These are phyloP conservation scores for Talpa occidentalis DNA, from an alignment of 2,113 vertebrate genomes.

Conservation along the genomic window DNA sequence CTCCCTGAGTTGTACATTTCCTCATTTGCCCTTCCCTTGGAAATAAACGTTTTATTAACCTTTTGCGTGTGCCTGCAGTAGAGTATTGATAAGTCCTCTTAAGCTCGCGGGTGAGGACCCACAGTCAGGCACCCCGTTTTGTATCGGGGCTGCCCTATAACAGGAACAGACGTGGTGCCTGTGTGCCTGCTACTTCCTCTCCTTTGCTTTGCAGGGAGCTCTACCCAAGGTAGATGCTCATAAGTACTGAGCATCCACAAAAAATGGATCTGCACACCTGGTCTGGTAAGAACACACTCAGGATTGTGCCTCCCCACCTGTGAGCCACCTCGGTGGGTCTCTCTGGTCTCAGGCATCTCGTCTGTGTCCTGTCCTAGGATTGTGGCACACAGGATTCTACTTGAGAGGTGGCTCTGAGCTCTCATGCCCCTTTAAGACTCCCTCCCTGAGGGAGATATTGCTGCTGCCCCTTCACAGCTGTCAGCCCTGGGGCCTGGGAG, in stretches of 20 bases:
- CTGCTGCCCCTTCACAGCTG: background rate
- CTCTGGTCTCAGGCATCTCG: background rate
- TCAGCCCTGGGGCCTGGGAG: fast-evolving
- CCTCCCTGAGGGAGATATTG: background rate
- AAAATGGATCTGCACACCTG: background rate
- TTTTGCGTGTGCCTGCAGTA: no score
- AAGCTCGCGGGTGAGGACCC: no score
- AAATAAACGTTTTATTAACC: no score
- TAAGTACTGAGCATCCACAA: background rate
- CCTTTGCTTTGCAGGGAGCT: background rate
- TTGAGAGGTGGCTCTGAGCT: background rate
- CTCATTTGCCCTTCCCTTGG: no score
- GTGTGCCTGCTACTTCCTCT: background rate
- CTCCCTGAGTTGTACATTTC: no score
- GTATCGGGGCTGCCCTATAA: no score
- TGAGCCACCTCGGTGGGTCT: background rate
- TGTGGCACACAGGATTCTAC: background rate
- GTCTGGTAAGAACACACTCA: background rate
- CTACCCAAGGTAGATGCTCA: background rate
- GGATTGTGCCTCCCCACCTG: fast-evolving
- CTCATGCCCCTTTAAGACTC: no score
- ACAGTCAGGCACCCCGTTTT: no score
- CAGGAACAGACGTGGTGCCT: background rate
- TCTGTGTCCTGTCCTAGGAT: fast-evolving
- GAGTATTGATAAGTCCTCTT: no score